phyloP scores from a whole-genome alignment of 23 tunicate species.

The Ciona savignyi region DNA sequence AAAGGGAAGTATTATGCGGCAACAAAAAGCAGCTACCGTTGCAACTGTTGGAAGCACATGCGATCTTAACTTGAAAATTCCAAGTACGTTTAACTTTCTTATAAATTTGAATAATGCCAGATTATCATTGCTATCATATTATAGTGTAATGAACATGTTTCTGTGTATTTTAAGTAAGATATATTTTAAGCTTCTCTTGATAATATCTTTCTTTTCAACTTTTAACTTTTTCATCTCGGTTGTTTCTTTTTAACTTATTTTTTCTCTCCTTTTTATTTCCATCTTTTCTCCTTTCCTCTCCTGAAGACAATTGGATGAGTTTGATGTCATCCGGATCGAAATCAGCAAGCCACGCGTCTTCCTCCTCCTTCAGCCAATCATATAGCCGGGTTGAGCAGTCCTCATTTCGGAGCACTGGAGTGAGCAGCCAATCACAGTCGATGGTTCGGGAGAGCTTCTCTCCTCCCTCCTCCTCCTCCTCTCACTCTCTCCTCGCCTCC shows the following conservation, averaged over 20 bases:
- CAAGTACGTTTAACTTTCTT: slow-evolving; percentile 72
- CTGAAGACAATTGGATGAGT: slow-evolving; percentile 37
- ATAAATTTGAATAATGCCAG: too few relatives aligned
- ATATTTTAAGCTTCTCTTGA: too few relatives aligned
- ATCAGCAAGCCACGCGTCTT: slow-evolving; percentile 1
- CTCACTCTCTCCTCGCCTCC: slow-evolving; percentile 4
- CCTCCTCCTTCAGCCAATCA: slow-evolving; percentile 39
- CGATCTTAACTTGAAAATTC: slow-evolving; percentile 92
- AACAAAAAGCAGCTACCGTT: slow-evolving; percentile 84
- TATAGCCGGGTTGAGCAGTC: slow-evolving; percentile 65
- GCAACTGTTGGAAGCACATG: slow-evolving; percentile 99
- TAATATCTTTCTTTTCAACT: not conserved
- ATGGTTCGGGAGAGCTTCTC: slow-evolving; percentile 39
- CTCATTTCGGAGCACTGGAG: slow-evolving; percentile 40
- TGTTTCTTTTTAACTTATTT: not conserved
- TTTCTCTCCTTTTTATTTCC: not conserved
- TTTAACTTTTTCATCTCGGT: too few relatives aligned
- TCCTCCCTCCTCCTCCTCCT: slow-evolving; percentile 6
- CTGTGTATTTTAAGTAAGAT: too few relatives aligned
- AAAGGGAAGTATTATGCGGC: slow-evolving; percentile 60
- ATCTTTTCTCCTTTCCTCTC: slow-evolving; percentile 25
- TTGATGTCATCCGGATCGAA: slow-evolving; percentile 11
- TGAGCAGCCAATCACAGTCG: slow-evolving; percentile 21
- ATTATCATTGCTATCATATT: too few relatives aligned
- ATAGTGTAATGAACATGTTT: too few relatives aligned